Conservation (phyloP, 2,888 invertebrate species). For the Heliconius charithonia region DNA sequence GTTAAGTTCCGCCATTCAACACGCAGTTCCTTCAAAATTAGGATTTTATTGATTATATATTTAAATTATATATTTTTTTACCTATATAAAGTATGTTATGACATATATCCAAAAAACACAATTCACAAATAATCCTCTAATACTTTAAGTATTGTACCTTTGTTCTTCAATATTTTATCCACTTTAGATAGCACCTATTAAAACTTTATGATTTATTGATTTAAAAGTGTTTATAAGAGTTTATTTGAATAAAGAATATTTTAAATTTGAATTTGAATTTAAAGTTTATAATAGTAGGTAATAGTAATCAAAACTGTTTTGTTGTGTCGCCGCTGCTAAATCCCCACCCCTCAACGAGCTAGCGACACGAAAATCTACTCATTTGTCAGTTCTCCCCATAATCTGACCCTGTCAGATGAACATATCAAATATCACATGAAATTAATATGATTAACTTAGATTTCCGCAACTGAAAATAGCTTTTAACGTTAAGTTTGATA, state of each 20-base stretch:
- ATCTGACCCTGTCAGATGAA: constrained; percentile 67
- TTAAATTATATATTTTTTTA: too few species aligned
- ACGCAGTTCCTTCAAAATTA: too few species aligned
- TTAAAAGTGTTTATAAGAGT: too few species aligned
- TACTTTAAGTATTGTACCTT: not conserved
- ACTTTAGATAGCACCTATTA: constrained; percentile 20
- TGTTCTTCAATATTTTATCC: not conserved
- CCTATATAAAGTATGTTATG: too few species aligned
- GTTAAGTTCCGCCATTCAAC: too few species aligned
- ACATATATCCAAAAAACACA: too few species aligned
- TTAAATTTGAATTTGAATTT: too few species aligned
- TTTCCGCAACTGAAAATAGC: constrained; percentile 26
- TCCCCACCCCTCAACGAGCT: constrained; percentile 53
- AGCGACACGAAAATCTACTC: constrained; percentile 71
- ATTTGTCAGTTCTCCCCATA: constrained; percentile 73
- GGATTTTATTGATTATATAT: too few species aligned
- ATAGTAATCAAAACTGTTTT: constrained; percentile 40
- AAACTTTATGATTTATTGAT: too few species aligned
- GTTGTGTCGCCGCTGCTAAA: constrained; percentile 63
- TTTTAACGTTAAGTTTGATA: not conserved
- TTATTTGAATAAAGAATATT: too few species aligned
- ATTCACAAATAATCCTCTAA: not conserved
- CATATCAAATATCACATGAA: constrained; percentile 80
- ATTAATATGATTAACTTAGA: constrained; percentile 70
- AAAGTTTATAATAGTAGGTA: constrained; percentile 30